Conservation (phyloP, 1,140 invertebrate species). For the Oedothorax gibbosus region DNA sequence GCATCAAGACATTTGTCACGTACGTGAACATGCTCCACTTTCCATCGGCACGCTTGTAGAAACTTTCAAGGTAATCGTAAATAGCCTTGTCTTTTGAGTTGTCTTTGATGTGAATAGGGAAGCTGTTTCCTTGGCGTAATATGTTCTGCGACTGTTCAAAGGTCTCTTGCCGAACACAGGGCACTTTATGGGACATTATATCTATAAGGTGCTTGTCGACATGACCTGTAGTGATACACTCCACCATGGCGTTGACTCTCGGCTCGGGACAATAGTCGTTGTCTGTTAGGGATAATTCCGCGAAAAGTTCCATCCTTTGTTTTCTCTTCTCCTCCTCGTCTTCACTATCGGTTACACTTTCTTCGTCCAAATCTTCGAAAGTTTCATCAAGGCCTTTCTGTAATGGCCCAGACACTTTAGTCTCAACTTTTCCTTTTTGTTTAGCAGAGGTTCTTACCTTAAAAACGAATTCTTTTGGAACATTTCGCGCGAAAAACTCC, state of each 20-base stretch:
- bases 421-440: neutral
- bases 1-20: slow-evolving; percentile 16
- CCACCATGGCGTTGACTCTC: neutral
- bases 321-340: neutral
- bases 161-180: neutral
- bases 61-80: neutral
- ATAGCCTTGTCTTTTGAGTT: neutral
- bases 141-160: neutral
- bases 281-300: neutral
- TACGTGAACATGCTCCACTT: neutral
- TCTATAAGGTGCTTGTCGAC: slow-evolving; percentile 4
- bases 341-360: neutral
- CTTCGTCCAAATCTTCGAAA: neutral
- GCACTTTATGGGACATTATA: neutral
- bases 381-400: neutral
- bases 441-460: neutral
- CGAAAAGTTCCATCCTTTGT: neutral
- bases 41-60: neutral
- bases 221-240: slow-evolving; percentile 4
- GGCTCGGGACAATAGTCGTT: neutral
- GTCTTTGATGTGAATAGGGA: neutral
- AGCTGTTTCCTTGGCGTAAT: neutral
- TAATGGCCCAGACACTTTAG: neutral
- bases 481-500: slow-evolving; percentile 6
- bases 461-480: neutral